Evolutionary conservation across 1,140 invertebrate genomes (phyloP), one percentile per base, ranked within the genome.

Genomic region (Zophobas morio): DNA sequence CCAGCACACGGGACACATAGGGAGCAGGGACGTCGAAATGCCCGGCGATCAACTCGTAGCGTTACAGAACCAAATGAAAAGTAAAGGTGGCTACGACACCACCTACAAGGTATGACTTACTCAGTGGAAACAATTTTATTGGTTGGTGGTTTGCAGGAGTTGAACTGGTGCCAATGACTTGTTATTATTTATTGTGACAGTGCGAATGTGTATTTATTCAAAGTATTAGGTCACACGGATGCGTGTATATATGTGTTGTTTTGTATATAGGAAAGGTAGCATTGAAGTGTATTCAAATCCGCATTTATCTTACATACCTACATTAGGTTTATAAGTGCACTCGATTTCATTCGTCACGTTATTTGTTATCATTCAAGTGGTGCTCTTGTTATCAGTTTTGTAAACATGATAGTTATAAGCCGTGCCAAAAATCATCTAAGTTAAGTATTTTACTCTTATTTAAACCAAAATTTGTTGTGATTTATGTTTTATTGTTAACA

Each of bases 1-100:
- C 85, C 90, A 93, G 77, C 94, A 96, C 84, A 94, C 94, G 1
- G 93, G 90, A 1, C 94, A 96, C 84, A 93, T 96, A 83, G 90
- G 94, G 32, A 93, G 93, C 70, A 90, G 91, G 6, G 94, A 95
- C 84, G 88, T 93, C 8, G 90, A 92, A 80, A 88, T 91, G 87
- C 89, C 88, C 8, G 90, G 88, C 80, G 89, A 90, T 42, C 88
- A 92, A 82, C 86, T 93, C 57, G 88, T 88, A 20, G 90, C 90
- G 1, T 87, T 94, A 72, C 92, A 94, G 82, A 90, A 89, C 47
- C 92, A 94, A 83, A 93, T 94, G 92, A 90, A 91, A 81, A 92
- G 91, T 79, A 94, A 94, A 87, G 93, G 93, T 20, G 92, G 92
- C n/a, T 94, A 93, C 83, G 92, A 94, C 77, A 87, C 88, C 76